Conservation (phyloP, 2,888 invertebrate genomes). For the Molanna angustata region DNA sequence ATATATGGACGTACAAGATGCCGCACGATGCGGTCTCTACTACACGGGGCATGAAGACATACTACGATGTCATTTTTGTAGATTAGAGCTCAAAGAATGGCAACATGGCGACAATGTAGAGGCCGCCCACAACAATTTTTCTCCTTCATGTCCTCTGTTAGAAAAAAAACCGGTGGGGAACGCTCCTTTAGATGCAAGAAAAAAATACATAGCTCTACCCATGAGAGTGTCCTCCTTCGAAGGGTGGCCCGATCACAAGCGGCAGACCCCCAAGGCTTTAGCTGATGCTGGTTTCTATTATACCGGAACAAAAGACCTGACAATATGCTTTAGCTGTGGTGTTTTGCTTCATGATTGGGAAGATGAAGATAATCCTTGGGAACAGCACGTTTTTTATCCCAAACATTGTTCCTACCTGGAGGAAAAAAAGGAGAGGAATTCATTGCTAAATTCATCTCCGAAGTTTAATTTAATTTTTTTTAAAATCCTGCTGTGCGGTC, state of each 20-base stretch:
- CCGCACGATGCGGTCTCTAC: slow-evolving; percentile 83
- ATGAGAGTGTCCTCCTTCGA: slow-evolving; percentile 69
- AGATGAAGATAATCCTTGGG: slow-evolving; percentile 87
- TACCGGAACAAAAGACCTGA: slow-evolving; percentile 84
- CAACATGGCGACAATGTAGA: slow-evolving; percentile 75
- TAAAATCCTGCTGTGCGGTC: slow-evolving; percentile 96
- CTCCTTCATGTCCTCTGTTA: slow-evolving; percentile 76
- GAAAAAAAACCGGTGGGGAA: slow-evolving; percentile 62
- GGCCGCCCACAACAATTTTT: slow-evolving; percentile 77
- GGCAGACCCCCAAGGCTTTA: slow-evolving; percentile 75
- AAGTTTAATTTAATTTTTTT: too few relatives aligned
- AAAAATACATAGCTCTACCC: slow-evolving; percentile 66
- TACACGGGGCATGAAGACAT: slow-evolving; percentile 72
- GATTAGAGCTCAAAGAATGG: slow-evolving; percentile 79
- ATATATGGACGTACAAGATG: slow-evolving; percentile 55
- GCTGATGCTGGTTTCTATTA: slow-evolving; percentile 93
- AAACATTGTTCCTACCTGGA: slow-evolving; percentile 79
- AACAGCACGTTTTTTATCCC: slow-evolving; percentile 92
- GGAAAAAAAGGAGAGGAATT: slow-evolving; percentile 74
- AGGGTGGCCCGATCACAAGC: slow-evolving; percentile 79
- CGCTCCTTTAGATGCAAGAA: slow-evolving; percentile 64
- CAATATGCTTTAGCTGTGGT: slow-evolving; percentile 91
- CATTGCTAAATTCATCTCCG: slow-evolving; percentile 19
- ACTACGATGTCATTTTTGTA: slow-evolving; percentile 79
- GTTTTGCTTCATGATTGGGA: slow-evolving; percentile 95